Evolutionary conservation across 2,888 invertebrate genomes (phyloP).

Genomic region (Caenorhabditis wallacei): DNA sequence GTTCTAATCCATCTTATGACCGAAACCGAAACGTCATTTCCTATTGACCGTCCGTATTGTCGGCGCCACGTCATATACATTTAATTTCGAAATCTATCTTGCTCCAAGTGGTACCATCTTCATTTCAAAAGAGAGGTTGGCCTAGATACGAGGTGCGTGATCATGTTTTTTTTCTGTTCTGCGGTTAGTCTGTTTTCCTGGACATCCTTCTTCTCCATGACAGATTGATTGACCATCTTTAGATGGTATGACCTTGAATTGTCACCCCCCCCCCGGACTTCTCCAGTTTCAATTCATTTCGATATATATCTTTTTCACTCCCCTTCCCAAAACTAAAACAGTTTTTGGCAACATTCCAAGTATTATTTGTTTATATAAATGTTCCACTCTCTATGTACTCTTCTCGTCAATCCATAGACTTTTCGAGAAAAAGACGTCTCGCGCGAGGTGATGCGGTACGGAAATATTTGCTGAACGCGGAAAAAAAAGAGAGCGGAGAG

Average conservation of each 20-base stretch:
- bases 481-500: not conserved
- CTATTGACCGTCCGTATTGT: conserved; percentile 30
- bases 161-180: conserved; percentile 10
- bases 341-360: conserved; percentile 59
- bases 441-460: conserved; percentile 4
- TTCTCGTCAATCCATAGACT: not conserved
- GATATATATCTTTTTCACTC: not conserved
- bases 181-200: not conserved
- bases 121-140: not conserved
- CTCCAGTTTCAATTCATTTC: not conserved
- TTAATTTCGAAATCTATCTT: conserved; percentile 25
- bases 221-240: conserved; percentile 50
- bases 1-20: conserved; percentile 57
- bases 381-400: conserved; percentile 21
- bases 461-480: conserved; percentile 1
- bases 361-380: conserved; percentile 34
- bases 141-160: conserved; percentile 4
- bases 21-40: conserved; percentile 55
- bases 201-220: conserved; percentile 41
- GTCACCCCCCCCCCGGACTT: not conserved
- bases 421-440: not conserved
- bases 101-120: conserved; percentile 26
- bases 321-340: too few relatives aligned
- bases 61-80: conserved; percentile 32
- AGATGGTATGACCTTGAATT: conserved; percentile 30